Percentiles rank a stretch among this genome's conserved stretches.
Evolutionary conservation across 2,888 invertebrate genomes (phyloP).

Genomic region (Rotaria socialis): DNA sequence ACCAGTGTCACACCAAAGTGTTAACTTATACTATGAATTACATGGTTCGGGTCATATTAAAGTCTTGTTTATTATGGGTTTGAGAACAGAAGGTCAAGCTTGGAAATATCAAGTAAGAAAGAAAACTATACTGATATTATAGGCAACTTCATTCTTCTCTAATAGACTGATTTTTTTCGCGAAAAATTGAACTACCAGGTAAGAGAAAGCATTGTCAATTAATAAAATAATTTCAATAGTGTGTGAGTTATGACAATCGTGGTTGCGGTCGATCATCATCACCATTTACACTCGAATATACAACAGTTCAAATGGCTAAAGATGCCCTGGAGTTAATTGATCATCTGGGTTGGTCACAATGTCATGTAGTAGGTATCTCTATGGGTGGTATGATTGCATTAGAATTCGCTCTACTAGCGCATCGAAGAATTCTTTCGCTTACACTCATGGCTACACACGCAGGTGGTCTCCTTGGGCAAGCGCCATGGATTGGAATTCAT

Average conservation of each 20-base stretch:
- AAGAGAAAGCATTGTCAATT: neutral
- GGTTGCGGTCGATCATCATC: neutral
- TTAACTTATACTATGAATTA: neutral
- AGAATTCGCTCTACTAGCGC: neutral
- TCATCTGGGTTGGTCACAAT: neutral
- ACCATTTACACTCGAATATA: neutral
- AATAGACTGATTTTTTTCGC: neutral
- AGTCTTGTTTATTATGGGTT: neutral
- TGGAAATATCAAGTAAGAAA: neutral
- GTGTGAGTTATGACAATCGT: constrained; percentile 3
- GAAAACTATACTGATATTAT: neutral
- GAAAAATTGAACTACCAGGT: neutral
- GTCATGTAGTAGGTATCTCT: neutral
- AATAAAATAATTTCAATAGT: neutral
- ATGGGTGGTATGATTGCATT: constrained; percentile 16
- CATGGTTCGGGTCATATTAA: neutral
- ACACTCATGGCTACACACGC: neutral
- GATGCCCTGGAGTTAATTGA: neutral
- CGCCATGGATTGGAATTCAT: neutral
- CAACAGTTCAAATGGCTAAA: neutral
- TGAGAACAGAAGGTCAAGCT: neutral
- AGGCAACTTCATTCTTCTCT: neutral
- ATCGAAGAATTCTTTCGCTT: neutral
- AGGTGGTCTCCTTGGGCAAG: neutral
- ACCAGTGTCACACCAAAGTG: neutral